Conservation (phyloP, 2,113 vertebrate species). For the Chaenocephalus aceratus region DNA sequence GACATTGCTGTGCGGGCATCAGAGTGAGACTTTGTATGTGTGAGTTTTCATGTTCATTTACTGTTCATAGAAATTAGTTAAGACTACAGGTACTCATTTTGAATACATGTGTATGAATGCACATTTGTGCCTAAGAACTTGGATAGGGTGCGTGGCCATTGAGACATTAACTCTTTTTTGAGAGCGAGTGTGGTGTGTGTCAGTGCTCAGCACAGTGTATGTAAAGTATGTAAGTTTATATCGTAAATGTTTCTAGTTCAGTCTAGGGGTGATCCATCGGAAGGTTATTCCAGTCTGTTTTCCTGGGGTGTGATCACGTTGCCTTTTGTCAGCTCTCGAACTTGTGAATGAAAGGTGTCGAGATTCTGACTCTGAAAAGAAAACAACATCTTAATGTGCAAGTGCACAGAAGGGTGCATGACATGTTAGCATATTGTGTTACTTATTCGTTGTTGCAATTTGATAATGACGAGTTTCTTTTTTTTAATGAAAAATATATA, state of each 20-base stretch:
- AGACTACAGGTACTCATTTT: conserved; percentile 82
- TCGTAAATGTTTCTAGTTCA: conserved; percentile 81
- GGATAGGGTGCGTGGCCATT: conserved; percentile 85
- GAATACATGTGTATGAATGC: conserved; percentile 80
- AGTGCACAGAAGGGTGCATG: conserved; percentile 82
- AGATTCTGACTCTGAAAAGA: conserved; percentile 79
- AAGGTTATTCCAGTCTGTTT: conserved; percentile 75
- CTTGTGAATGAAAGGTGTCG: conserved; percentile 84
- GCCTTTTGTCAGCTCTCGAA: conserved; percentile 86
- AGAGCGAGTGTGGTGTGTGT: conserved; percentile 74
- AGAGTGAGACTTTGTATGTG: conserved; percentile 38
- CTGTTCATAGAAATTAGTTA: conserved; percentile 75
- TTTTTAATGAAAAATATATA: conserved; percentile 84
- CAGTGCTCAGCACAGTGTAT: conserved; percentile 84
- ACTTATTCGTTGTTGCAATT: conserved; percentile 86
- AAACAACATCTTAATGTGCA: conserved; percentile 84
- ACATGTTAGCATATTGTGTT: conserved; percentile 86
- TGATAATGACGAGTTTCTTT: conserved; percentile 83
- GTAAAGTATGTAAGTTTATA: conserved; percentile 76
- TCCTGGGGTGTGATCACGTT: conserved; percentile 82
- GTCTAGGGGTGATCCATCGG: conserved; percentile 79
- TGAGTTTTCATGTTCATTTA: conserved; percentile 66
- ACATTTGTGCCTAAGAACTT: conserved; percentile 87
- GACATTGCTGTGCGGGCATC: conserved; percentile 65
- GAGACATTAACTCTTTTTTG: conserved; percentile 85